Percentiles rank a stretch among this genome's conserved stretches.
Evolutionary conservation across 2,888 invertebrate species (phyloP).

Genomic region (Sericinus montela): DNA sequence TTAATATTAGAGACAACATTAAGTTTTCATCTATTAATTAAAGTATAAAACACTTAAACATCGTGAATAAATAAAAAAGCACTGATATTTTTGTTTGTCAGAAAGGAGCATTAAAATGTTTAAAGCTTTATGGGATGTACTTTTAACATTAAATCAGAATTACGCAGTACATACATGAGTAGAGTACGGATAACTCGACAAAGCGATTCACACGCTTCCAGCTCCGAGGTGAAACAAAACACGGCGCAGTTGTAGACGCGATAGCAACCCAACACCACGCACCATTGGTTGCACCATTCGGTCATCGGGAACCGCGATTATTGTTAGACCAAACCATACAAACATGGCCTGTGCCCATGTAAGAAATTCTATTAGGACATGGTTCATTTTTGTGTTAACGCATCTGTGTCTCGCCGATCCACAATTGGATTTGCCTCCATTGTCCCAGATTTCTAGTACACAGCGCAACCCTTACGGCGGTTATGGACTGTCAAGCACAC

Average conservation of each 20-base stretch:
- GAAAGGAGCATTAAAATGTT: too few relatives aligned
- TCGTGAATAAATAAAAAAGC: too few relatives aligned
- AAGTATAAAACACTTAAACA: too few relatives aligned
- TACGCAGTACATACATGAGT: conserved; percentile 6
- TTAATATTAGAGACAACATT: too few relatives aligned
- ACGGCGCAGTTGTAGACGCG: conserved; percentile 59
- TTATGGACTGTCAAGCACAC: conserved; percentile 62
- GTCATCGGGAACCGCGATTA: conserved; percentile 24
- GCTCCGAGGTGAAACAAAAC: conserved; percentile 44
- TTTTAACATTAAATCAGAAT: conserved; percentile 11
- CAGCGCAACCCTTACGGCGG: conserved; percentile 53
- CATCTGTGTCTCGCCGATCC: conserved; percentile 40
- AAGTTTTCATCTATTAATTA: too few relatives aligned
- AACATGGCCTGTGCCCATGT: conserved; percentile 53
- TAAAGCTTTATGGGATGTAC: too few relatives aligned
- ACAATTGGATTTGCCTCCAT: conserved; percentile 79
- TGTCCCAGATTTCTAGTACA: conserved; percentile 49
- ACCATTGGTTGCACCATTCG: conserved; percentile 44
- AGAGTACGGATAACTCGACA: conserved; percentile 40
- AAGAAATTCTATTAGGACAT: conserved; percentile 41
- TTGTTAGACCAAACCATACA: background rate
- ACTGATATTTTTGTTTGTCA: too few relatives aligned
- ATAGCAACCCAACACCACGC: conserved; percentile 62
- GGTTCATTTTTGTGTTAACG: conserved; percentile 41
- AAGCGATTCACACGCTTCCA: conserved; percentile 62